phyloP scores from a whole-genome alignment of 1,140 invertebrate genomes.

The Bombus consobrinus region DNA sequence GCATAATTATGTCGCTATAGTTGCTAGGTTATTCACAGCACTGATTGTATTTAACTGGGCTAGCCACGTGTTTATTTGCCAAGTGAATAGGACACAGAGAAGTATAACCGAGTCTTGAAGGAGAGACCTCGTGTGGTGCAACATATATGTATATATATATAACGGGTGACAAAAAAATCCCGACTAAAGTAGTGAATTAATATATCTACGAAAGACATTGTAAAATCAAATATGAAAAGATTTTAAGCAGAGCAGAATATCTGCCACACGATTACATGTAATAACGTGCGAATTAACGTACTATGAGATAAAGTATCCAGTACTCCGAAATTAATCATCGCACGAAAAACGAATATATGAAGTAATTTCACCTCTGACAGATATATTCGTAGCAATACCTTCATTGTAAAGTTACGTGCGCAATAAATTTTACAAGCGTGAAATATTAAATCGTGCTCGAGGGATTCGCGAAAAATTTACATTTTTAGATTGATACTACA shows the following conservation, averaged over 20 bases:
- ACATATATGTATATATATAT: background rate
- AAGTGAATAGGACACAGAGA: constrained; percentile 17
- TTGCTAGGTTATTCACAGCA: background rate
- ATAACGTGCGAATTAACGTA: too few relatives aligned
- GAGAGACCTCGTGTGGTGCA: background rate
- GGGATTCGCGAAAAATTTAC: constrained; percentile 1
- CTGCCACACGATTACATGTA: background rate
- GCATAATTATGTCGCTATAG: background rate
- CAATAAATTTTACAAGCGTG: background rate
- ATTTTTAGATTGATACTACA: constrained; percentile 1
- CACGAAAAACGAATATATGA: background rate
- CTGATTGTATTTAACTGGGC: background rate
- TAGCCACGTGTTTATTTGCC: constrained; percentile 15
- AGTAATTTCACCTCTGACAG: background rate
- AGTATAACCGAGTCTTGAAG: constrained; percentile 3
- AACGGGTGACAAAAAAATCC: background rate
- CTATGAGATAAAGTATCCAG: background rate
- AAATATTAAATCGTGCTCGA: background rate
- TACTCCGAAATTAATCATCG: background rate
- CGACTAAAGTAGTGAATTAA: background rate
- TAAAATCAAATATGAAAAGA: background rate
- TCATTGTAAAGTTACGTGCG: background rate
- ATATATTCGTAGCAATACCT: background rate
- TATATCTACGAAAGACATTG: too few relatives aligned
- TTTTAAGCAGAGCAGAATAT: background rate